phyloP scores from a whole-genome alignment of 1,140 invertebrate genomes.

The Parasteatoda tepidariorum region DNA sequence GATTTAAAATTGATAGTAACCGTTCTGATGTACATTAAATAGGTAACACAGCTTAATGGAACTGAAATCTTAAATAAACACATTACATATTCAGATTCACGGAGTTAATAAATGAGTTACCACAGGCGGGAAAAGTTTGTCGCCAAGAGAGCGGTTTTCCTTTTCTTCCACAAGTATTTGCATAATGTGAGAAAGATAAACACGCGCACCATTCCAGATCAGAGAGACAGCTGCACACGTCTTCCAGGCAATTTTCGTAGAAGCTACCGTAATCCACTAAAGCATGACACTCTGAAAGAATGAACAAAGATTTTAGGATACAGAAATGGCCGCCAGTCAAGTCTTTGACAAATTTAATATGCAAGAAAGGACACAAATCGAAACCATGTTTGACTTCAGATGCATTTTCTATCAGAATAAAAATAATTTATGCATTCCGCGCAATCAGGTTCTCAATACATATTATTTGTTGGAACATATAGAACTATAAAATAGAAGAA shows the following conservation, averaged over 20 bases:
- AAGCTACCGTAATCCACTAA: constrained; percentile 81
- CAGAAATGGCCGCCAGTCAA: too few relatives aligned
- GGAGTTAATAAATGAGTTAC: constrained; percentile 68
- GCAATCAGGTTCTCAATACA: too few relatives aligned
- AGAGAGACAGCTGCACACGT: constrained; percentile 83
- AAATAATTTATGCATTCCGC: background rate
- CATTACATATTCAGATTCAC: too few relatives aligned
- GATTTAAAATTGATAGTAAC: too few relatives aligned
- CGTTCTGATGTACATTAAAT: too few relatives aligned
- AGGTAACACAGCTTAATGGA: too few relatives aligned
- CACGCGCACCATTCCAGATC: constrained; percentile 73
- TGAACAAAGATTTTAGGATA: constrained; percentile 65
- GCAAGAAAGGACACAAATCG: background rate
- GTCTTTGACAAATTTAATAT: constrained; percentile 6
- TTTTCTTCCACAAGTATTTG: constrained; percentile 79
- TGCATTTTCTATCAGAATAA: too few relatives aligned
- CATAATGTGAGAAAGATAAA: constrained; percentile 83
- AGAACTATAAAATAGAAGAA: too few relatives aligned
- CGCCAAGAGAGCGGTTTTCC: constrained; percentile 82
- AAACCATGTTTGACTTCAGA: too few relatives aligned
- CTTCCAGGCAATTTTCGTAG: constrained; percentile 85
- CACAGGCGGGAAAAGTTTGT: constrained; percentile 80
- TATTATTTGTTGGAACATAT: too few relatives aligned
- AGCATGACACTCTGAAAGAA: constrained; percentile 78
- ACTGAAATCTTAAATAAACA: too few relatives aligned